These are phyloP conservation scores for Mormyrus hasselquistii DNA, from an alignment of 2,797 vertebrate genomes.

Conservation along the genomic window DNA sequence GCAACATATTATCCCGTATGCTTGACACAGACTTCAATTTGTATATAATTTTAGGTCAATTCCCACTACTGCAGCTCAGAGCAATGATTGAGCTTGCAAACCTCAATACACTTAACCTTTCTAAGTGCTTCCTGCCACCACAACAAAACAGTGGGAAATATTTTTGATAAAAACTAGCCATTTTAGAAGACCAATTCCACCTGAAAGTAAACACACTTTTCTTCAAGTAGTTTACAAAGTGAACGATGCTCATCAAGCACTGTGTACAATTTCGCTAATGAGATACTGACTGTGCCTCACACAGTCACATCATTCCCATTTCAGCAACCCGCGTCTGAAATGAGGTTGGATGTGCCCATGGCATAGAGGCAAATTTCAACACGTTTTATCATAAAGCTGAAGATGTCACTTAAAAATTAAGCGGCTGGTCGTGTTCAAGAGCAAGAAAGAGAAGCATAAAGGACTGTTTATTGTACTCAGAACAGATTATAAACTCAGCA, in stretches of 20 bases:
- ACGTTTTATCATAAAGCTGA: neutral
- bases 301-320: neutral
- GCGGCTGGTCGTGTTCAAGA: conserved; percentile 16
- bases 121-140: neutral
- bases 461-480: conserved; percentile 93
- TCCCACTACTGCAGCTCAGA: neutral
- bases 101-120: neutral
- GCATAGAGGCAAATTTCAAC: neutral
- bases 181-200: neutral
- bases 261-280: neutral
- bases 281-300: neutral
- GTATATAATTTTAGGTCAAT: neutral
- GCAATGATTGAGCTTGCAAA: neutral
- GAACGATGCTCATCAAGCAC: neutral
- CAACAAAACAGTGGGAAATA: neutral
- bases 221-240: neutral
- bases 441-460: conserved; percentile 58
- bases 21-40: neutral
- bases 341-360: neutral
- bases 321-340: neutral
- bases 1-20: neutral
- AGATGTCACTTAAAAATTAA: neutral
- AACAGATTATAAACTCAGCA: conserved; percentile 87
- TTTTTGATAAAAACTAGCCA: neutral
- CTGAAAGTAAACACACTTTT: neutral